Evolutionary conservation across 2,113 vertebrate species (phyloP).

Genomic region (Dicrurus megarhynchus): DNA sequence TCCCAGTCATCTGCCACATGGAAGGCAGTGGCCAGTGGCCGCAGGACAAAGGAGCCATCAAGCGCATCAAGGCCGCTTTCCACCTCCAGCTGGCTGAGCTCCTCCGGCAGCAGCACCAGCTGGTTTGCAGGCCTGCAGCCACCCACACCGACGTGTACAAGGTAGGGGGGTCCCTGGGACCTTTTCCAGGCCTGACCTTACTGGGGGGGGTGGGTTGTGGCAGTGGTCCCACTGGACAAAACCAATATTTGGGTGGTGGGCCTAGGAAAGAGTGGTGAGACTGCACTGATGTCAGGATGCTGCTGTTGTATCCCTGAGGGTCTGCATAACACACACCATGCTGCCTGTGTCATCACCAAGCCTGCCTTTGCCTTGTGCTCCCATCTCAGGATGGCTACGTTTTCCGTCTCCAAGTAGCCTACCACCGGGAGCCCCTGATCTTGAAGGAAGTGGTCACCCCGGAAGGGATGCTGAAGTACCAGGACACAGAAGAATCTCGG

Average conservation of each 20-base stretch:
- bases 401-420: constrained; percentile 90
- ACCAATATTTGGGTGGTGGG: neutral
- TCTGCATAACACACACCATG: neutral
- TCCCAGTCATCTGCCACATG: constrained; percentile 91
- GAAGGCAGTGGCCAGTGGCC: constrained; percentile 98
- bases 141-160: constrained; percentile 86
- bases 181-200: neutral
- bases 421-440: constrained; percentile 90
- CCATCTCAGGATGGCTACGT: constrained; percentile 83
- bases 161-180: neutral
- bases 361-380: neutral
- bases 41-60: constrained; percentile 83
- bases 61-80: constrained; percentile 88
- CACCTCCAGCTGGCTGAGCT: constrained; percentile 87
- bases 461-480: constrained; percentile 83
- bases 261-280: neutral
- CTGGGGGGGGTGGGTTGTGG: accelerated
- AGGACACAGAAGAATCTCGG: constrained; percentile 84
- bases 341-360: neutral
- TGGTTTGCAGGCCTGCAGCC: constrained; percentile 77
- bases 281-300: neutral
- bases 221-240: neutral
- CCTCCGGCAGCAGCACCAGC: constrained; percentile 78
- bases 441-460: constrained; percentile 83
- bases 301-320: neutral